Evolutionary conservation across 2,113 vertebrate species (phyloP).

Genomic region (Meleagris gallopavo): DNA sequence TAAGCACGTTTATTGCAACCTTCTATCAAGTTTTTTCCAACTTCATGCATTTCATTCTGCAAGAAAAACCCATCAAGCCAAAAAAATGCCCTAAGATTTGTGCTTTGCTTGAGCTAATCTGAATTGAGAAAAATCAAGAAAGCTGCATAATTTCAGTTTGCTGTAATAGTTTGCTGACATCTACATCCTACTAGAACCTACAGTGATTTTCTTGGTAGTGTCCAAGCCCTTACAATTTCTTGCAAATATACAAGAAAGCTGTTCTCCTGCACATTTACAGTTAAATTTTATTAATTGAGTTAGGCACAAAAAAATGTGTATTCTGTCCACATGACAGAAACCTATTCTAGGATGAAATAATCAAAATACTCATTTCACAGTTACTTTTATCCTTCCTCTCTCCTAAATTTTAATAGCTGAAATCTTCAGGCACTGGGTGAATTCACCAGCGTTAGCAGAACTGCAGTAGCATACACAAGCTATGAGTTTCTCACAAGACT

Average conservation of each 20-base stretch:
- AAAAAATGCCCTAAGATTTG: not conserved
- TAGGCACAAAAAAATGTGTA: conserved; percentile 72
- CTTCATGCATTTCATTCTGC: not conserved
- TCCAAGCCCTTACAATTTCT: not conserved
- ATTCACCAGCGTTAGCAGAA: conserved; percentile 48
- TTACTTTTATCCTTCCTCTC: not conserved
- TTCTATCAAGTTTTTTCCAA: not conserved
- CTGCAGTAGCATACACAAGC: conserved; percentile 32
- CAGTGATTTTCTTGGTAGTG: not conserved
- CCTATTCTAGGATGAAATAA: not conserved
- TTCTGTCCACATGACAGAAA: conserved; percentile 50
- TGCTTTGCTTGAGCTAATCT: not conserved
- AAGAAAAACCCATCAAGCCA: not conserved
- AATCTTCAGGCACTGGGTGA: conserved; percentile 39
- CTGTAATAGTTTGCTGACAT: not conserved
- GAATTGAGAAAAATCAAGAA: not conserved
- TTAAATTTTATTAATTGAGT: conserved; percentile 1
- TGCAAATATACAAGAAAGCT: not conserved
- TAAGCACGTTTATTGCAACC: conserved; percentile 71
- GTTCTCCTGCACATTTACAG: not conserved
- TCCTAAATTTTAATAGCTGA: not conserved
- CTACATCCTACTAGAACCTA: not conserved
- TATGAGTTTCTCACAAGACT: not conserved
- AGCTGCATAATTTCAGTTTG: not conserved
- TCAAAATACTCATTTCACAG: not conserved